phyloP scores from a whole-genome alignment of 64 coral and sea anemone genomes.

The Stylophora pistillata region DNA sequence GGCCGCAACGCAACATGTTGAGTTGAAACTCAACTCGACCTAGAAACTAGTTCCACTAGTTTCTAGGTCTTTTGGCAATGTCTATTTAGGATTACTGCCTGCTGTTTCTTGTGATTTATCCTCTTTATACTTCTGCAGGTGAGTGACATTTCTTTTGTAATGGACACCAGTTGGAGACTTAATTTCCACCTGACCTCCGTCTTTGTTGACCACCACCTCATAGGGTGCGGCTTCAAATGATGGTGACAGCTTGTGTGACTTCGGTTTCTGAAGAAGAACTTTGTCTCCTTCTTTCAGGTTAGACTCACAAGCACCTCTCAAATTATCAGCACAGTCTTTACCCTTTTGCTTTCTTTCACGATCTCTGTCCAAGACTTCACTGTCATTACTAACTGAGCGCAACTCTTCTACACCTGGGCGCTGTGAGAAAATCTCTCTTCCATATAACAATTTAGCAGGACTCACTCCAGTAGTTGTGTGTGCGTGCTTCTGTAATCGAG shows the following conservation, averaged over 20 bases:
- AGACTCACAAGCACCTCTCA: neutral
- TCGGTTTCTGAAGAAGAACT: neutral
- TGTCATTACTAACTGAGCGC: too few species aligned
- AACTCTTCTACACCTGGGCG: too few species aligned
- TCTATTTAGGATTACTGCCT: too few species aligned
- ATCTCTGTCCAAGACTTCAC: too few species aligned
- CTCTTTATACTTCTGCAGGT: neutral
- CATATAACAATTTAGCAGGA: too few species aligned
- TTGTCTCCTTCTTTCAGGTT: neutral
- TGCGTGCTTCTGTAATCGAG: neutral
- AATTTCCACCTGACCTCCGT: conserved; percentile 1
- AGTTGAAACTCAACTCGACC: neutral
- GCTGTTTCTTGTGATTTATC: neutral
- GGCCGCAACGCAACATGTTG: neutral
- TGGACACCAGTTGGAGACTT: neutral
- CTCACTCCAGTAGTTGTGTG: too few species aligned
- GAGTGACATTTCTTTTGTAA: too few species aligned
- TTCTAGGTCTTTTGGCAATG: too few species aligned
- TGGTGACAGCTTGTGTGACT: too few species aligned
- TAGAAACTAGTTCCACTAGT: neutral
- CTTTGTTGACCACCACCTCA: neutral
- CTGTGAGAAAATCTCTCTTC: too few species aligned
- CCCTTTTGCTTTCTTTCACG: conserved; percentile 14
- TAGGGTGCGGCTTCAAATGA: neutral
- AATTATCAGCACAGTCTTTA: neutral